Percentiles rank a stretch among this genome's conserved stretches.
Conservation (phyloP, 2,797 vertebrate genomes). For the Paramormyrops hopkinsi region DNA sequence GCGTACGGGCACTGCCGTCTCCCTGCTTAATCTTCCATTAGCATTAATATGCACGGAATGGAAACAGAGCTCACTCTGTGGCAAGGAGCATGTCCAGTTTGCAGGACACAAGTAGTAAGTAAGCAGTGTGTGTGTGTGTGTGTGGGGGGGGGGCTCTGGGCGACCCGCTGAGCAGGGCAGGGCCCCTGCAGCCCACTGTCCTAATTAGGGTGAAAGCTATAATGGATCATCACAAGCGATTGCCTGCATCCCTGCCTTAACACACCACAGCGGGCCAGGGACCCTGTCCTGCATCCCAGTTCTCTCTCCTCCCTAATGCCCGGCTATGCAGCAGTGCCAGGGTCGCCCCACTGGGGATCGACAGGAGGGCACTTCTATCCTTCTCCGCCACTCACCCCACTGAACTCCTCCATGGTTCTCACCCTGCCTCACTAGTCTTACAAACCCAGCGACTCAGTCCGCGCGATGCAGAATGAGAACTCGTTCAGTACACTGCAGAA, state of each 20-base stretch:
- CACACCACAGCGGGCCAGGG: slow-evolving; percentile 10
- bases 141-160: slow-evolving; percentile 3
- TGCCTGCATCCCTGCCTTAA: slow-evolving; percentile 46
- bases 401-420: neutral
- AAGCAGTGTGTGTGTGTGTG: neutral
- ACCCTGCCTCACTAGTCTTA: neutral
- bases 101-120: neutral
- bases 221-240: slow-evolving; percentile 32
- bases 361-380: neutral
- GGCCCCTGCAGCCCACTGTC: slow-evolving; percentile 40
- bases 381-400: neutral
- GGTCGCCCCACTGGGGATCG: neutral
- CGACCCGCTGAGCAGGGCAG: slow-evolving; percentile 39
- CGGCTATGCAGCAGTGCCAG: neutral
- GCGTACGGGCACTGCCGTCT: neutral
- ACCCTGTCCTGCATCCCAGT: neutral
- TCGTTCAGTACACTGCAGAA: neutral
- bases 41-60: neutral
- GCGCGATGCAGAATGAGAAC: neutral
- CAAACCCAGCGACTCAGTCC: neutral
- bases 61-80: neutral
- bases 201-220: slow-evolving; percentile 49
- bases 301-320: neutral
- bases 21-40: neutral
- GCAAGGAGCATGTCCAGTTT: neutral